These are phyloP conservation scores for Centropyge bicolor DNA, from an alignment of 2,797 vertebrate genomes.

Conservation along the genomic window DNA sequence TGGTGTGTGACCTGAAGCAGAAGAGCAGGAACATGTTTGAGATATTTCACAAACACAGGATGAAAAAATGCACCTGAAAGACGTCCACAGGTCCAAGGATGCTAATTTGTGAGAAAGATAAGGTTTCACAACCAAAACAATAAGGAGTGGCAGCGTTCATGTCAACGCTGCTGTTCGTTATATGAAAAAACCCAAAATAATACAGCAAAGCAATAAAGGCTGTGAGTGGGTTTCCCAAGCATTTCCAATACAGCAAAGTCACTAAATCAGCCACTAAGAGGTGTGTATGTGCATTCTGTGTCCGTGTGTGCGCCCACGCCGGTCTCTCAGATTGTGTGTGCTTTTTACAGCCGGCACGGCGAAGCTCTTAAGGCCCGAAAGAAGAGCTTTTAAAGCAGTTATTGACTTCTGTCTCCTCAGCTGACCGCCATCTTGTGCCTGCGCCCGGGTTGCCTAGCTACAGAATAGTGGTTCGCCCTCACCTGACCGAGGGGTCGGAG, in stretches of 20 bases:
- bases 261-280: constrained; percentile 57
- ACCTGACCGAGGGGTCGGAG: constrained; percentile 69
- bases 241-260: constrained; percentile 46
- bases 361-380: constrained; percentile 72
- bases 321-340: constrained; percentile 39
- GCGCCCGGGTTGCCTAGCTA: constrained; percentile 72
- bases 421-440: constrained; percentile 75
- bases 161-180: neutral
- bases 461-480: constrained; percentile 50
- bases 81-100: neutral
- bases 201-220: constrained; percentile 50
- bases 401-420: constrained; percentile 79
- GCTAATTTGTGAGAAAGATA: neutral
- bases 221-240: constrained; percentile 33
- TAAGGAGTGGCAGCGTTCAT: neutral
- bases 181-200: constrained; percentile 25
- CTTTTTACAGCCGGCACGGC: constrained; percentile 61
- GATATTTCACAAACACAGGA: neutral
- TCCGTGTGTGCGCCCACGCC: constrained; percentile 44
- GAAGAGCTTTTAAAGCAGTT: constrained; percentile 78
- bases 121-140: neutral
- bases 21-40: neutral
- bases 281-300: constrained; percentile 29
- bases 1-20: constrained; percentile 4
- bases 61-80: neutral